These are phyloP conservation scores for Dicentrarchus labrax DNA, from an alignment of 2,113 vertebrate species.

Conservation along the genomic window DNA sequence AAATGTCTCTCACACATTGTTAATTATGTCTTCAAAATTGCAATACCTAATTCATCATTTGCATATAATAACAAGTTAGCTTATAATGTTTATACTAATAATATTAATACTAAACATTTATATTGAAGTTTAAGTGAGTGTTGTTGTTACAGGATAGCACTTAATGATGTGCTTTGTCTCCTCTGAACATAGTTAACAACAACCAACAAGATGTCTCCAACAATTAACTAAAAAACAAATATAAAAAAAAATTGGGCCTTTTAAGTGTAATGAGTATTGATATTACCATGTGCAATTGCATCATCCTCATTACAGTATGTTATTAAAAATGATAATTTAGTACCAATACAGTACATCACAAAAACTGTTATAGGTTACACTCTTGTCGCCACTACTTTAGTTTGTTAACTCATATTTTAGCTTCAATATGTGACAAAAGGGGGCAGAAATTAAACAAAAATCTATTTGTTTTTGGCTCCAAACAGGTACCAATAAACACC, in stretches of 20 bases:
- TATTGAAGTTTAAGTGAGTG: not conserved
- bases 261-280: not conserved
- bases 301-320: not conserved
- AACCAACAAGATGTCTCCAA: not conserved
- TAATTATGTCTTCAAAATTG: not conserved
- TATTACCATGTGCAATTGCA: not conserved
- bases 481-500: slow-evolving; percentile 24
- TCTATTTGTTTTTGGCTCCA: slow-evolving; percentile 15
- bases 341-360: not conserved
- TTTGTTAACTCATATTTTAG: slow-evolving; percentile 1
- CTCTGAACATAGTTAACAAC: not conserved
- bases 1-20: not conserved
- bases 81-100: not conserved
- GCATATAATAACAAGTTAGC: not conserved
- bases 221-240: not conserved
- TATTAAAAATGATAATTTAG: not conserved
- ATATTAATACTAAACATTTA: no score
- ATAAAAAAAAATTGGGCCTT: not conserved
- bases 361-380: not conserved
- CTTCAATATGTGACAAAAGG: slow-evolving; percentile 1
- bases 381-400: not conserved
- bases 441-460: slow-evolving; percentile 8
- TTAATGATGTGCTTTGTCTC: not conserved
- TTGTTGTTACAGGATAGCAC: not conserved
- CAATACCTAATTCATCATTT: not conserved